Evolutionary conservation across 2,888 invertebrate species (phyloP), one percentile per base, ranked within the genome.

Genomic region (Apodemia mormo): DNA sequence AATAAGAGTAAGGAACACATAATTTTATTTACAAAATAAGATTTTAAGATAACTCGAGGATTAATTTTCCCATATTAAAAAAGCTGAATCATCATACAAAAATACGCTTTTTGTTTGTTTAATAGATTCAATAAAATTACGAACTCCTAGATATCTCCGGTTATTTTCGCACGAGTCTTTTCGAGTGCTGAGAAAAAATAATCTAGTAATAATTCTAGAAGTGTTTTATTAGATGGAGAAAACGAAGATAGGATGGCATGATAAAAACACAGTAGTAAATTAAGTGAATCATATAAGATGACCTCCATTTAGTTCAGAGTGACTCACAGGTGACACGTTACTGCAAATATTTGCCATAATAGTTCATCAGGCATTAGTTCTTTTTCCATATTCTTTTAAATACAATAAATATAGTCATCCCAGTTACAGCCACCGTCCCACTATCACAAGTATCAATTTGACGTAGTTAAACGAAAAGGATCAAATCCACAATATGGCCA

Each of bases 231-330:
- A 52, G 14, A n/a, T 2, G 5, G n/a, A 52, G 49, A 52, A n/a
- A 52, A n/a, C n/a, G n/a, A n/a, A 52, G 49, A 52, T 52, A 52
- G n/a, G 6, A 14, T 52, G 14, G n/a, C 49, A n/a, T 14, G 6
- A 52, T 14, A 52, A 14, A 52, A 0, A 10, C 14, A 45, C 12
- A 45, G 10, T 22, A 22, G n/a, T 52, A 8, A 52, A 52, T 52
- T 52, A 52, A 52, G n/a, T 52, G 52, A 52, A n/a, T 52, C 52
- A 52, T 52, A 52, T n/a, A 52, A 52, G n/a, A 52, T 52, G 22
- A 52, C 52, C 52, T 52, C 52, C 52, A 52, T 52, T 22, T 14
- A 22, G 52, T 52, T 52, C 52, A 52, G 7, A 54, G 2, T 22
- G 54, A 54, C 54, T 54, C 54, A 54, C 54, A 54, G 54, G 54